phyloP scores from a whole-genome alignment of 1,140 invertebrate genomes.

The Archivesica marissinica region DNA sequence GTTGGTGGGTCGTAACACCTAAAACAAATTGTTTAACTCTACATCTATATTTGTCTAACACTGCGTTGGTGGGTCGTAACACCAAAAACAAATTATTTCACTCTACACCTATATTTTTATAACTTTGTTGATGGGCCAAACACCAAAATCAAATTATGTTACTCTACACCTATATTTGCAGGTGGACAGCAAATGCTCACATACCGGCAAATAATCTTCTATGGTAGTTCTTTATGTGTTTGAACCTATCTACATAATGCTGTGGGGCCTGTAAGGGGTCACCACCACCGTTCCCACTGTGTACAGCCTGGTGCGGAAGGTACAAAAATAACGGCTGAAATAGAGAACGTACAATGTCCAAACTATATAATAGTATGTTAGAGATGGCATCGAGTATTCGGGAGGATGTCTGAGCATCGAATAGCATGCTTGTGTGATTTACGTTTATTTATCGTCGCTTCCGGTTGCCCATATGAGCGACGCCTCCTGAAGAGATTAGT shows the following conservation, averaged over 20 bases:
- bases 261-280: constrained; percentile 90
- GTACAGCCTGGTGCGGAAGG: constrained; percentile 85
- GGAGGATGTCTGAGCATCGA: too few relatives aligned
- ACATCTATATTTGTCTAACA: too few relatives aligned
- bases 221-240: constrained; percentile 88
- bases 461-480: too few relatives aligned
- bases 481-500: too few relatives aligned
- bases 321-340: constrained; percentile 84
- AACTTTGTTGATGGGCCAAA: neutral
- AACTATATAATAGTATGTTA: too few relatives aligned
- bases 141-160: neutral
- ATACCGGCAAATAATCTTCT: constrained; percentile 89
- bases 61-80: too few relatives aligned
- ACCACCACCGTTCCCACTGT: constrained; percentile 78
- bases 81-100: too few relatives aligned
- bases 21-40: too few relatives aligned
- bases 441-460: too few relatives aligned
- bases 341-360: constrained; percentile 84
- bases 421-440: too few relatives aligned
- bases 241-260: constrained; percentile 88
- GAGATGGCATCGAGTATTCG: too few relatives aligned
- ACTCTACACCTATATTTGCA: neutral
- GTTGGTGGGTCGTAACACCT: too few relatives aligned
- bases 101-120: neutral
- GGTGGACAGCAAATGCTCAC: neutral